phyloP scores from a whole-genome alignment of 2,888 invertebrate species.

The Kryphioiulus occultus region DNA sequence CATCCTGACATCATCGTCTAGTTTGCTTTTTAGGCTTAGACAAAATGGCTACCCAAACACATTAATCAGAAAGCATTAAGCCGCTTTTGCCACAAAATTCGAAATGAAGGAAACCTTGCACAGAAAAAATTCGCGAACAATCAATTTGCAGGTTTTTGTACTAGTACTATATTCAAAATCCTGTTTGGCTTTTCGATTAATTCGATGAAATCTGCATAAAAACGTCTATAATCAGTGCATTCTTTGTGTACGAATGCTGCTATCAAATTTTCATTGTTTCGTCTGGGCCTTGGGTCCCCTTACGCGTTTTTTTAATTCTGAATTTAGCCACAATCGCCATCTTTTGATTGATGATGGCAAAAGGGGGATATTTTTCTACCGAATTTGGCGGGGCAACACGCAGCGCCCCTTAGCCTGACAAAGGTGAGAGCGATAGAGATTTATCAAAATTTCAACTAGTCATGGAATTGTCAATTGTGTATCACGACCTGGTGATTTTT shows the following conservation, averaged over 20 bases:
- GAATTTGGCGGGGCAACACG: constrained; percentile 26
- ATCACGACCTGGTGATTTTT: constrained; percentile 2
- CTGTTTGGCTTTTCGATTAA: too few species aligned
- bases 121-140: too few species aligned
- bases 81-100: background rate
- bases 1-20: background rate
- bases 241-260: background rate
- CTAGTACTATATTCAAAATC: too few species aligned
- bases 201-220: background rate
- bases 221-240: background rate
- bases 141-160: too few species aligned
- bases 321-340: constrained; percentile 20
- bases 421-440: constrained; percentile 26
- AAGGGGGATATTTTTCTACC: constrained; percentile 29
- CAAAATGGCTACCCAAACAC: background rate
- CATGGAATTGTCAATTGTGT: constrained; percentile 35
- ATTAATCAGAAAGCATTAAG: background rate
- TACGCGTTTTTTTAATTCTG: background rate
- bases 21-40: background rate
- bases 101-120: too few species aligned
- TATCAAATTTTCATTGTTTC: background rate
- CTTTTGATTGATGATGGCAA: constrained; percentile 25
- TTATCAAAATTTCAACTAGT: constrained; percentile 31
- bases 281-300: background rate
- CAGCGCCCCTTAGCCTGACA: constrained; percentile 31